Conservation (phyloP, 1,140 invertebrate species). For the Drosophila tropicalis region DNA sequence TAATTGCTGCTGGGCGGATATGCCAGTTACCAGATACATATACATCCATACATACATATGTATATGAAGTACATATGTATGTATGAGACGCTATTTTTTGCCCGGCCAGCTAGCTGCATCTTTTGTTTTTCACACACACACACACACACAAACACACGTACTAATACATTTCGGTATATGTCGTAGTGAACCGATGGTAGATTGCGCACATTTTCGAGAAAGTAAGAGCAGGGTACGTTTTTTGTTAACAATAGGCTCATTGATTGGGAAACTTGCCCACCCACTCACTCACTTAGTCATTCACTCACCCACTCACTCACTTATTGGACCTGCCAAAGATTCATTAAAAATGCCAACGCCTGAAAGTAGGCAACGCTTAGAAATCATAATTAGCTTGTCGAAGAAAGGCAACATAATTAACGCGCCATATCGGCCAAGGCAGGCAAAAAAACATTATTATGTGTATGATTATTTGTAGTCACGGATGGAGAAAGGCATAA, state of each 20-base stretch:
- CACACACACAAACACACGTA: neutral
- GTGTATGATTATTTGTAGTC: conserved; percentile 48
- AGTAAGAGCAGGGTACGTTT: conserved; percentile 17
- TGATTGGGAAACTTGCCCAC: conserved; percentile 52
- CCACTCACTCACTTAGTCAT: neutral
- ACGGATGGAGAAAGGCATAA: neutral
- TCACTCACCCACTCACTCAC: conserved; percentile 7
- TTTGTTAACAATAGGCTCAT: conserved; percentile 60
- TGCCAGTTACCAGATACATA: conserved; percentile 45
- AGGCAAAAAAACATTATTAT: conserved; percentile 59
- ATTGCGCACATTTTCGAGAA: conserved; percentile 75
- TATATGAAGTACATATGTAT: conserved; percentile 31
- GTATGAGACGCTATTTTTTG: conserved; percentile 29
- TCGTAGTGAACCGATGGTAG: conserved; percentile 52
- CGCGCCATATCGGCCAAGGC: conserved; percentile 39
- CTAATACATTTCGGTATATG: neutral
- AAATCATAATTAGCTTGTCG: conserved; percentile 73
- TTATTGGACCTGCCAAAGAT: conserved; percentile 7
- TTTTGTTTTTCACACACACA: conserved; percentile 17
- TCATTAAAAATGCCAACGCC: conserved; percentile 50
- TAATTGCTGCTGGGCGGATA: conserved; percentile 62
- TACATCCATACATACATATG: neutral
- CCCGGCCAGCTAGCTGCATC: conserved; percentile 20
- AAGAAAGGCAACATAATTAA: conserved; percentile 66
- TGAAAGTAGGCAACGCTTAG: conserved; percentile 71